Evolutionary conservation across 2,888 invertebrate genomes (phyloP).

Genomic region (Idaea biselata): DNA sequence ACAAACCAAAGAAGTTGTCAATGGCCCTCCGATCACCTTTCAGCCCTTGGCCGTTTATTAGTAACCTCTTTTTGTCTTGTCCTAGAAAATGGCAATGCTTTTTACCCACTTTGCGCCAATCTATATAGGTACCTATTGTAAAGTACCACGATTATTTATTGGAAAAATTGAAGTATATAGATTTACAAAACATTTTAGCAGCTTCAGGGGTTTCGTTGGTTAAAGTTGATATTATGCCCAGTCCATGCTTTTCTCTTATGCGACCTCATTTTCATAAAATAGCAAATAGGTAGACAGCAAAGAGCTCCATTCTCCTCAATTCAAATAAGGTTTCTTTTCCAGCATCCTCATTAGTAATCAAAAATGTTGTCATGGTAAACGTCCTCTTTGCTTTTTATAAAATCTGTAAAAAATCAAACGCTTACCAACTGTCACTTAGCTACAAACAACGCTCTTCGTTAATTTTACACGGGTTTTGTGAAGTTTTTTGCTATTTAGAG

Average conservation of each 20-base stretch:
- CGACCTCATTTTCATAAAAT: background rate
- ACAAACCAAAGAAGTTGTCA: slow-evolving; percentile 17
- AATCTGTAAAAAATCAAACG: slow-evolving; percentile 10
- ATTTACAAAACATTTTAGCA: no score
- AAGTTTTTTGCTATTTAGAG: slow-evolving; percentile 7
- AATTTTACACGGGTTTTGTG: slow-evolving; percentile 20
- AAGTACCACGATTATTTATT: no score
- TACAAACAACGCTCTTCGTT: slow-evolving; percentile 30
- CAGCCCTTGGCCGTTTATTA: background rate
- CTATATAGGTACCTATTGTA: no score
- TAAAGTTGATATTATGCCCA: no score
- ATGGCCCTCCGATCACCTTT: background rate
- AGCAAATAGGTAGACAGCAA: background rate
- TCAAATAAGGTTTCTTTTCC: background rate
- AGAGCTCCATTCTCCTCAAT: background rate
- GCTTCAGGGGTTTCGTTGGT: no score
- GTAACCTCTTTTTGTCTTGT: no score
- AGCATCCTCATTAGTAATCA: slow-evolving; percentile 14
- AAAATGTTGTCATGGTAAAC: slow-evolving; percentile 7
- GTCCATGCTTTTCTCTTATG: no score
- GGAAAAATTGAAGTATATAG: no score
- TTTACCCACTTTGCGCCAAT: no score
- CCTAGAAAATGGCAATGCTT: no score
- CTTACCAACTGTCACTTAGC: slow-evolving; percentile 34
- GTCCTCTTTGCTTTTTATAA: slow-evolving; percentile 2